Percentiles rank a stretch among this genome's conserved stretches.
Conservation (phyloP, 1,140 invertebrate genomes). For the Bombus polaris region DNA sequence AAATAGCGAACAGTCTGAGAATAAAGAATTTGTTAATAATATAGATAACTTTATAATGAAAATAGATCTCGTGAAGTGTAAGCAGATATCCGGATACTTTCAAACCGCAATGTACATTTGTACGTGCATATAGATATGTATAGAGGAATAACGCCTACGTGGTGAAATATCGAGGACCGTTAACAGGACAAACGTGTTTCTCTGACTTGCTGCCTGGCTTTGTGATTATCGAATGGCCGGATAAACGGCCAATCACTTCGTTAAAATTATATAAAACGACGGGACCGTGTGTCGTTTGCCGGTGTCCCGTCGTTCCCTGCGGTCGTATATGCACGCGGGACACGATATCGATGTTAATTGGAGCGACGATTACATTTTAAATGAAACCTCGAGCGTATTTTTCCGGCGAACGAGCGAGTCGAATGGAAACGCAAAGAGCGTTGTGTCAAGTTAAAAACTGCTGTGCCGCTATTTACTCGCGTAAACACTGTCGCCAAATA, state of each 20-base stretch:
- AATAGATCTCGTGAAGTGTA: neutral
- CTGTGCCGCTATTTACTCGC: neutral
- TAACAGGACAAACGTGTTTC: constrained; percentile 5
- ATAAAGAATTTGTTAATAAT: too few relatives aligned
- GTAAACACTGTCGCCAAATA: constrained; percentile 14
- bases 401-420: constrained; percentile 6
- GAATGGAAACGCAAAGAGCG: constrained; percentile 14
- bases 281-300: neutral
- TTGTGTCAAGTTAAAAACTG: constrained; percentile 14
- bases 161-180: neutral
- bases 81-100: neutral
- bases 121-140: neutral
- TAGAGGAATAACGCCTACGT: neutral
- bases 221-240: constrained; percentile 23
- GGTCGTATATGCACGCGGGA: neutral
- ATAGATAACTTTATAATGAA: neutral
- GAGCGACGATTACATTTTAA: constrained; percentile 46
- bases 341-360: constrained; percentile 44
- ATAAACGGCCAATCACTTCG: constrained; percentile 39
- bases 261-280: constrained; percentile 49
- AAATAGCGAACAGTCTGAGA: too few relatives aligned
- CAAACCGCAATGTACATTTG: neutral
- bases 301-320: neutral
- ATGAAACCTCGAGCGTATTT: constrained; percentile 42
- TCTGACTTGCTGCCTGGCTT: constrained; percentile 23